These are phyloP conservation scores for Uria lomvia DNA, from an alignment of 2,113 vertebrate genomes.

Conservation along the genomic window DNA sequence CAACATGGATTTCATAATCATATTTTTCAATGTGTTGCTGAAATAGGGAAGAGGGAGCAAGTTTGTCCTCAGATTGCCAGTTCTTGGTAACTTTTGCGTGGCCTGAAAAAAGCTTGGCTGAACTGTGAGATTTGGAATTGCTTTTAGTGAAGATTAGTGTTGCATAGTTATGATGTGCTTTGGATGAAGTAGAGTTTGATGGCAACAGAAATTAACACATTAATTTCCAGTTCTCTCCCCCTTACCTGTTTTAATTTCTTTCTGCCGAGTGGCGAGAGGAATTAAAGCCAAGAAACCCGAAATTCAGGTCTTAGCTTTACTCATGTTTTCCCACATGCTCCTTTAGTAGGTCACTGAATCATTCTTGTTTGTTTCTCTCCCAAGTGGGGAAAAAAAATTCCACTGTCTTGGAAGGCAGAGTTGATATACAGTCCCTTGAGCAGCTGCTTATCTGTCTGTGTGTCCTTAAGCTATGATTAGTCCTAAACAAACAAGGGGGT, in stretches of 20 bases:
- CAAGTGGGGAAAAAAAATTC: background rate
- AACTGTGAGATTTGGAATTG: background rate
- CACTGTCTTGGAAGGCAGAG: conserved; percentile 1
- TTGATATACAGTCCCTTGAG: conserved; percentile 16
- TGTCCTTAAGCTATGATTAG: conserved; percentile 42
- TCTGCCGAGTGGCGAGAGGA: background rate
- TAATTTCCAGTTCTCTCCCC: background rate
- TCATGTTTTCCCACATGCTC: background rate
- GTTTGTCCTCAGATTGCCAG: background rate
- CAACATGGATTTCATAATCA: background rate
- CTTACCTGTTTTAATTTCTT: background rate
- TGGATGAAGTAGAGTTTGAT: background rate
- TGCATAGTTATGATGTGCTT: background rate
- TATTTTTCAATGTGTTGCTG: background rate
- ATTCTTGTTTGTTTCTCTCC: conserved; percentile 25
- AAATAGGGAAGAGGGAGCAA: background rate
- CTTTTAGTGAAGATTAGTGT: background rate
- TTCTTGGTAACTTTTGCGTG: background rate
- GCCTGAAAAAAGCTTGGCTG: background rate
- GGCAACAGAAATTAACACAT: background rate
- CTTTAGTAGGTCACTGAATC: conserved; percentile 22
- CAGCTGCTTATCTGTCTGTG: conserved; percentile 31
- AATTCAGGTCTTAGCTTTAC: background rate
- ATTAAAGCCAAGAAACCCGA: conserved; percentile 6
- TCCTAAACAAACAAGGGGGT: conserved; percentile 24